Base-by-base conservation (phyloP, 2,888 invertebrate genomes). In the Timema cristinae region DNA sequence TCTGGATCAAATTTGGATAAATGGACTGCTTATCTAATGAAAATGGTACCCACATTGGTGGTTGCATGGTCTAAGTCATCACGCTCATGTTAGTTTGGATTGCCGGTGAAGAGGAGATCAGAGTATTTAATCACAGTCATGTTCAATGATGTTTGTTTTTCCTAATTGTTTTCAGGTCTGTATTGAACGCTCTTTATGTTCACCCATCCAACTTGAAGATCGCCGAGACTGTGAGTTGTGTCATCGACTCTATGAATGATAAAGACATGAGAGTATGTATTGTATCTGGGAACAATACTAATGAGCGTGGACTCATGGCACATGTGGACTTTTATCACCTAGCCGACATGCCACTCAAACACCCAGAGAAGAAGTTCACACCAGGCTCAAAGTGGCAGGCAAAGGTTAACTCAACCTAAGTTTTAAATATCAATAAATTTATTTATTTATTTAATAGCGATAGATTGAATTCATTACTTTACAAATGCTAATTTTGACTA, bases 291-390 rank as follows among this genome's bases (percentile, higher is more conserved):
- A 79, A 79, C 70, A 79, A 89, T 0, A 90, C 89, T 5, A 83
- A 72, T 16, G 73, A 75, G 56, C 72, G 75, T 47, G 50, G 85
- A 72, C 75, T 89, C 50, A 76, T 78, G 84, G 89, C 87, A 13
- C 85, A 85, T 74, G 86, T 90, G 50, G 86, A 88, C 1, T 84
- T 86, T 72, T 77, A 86, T 0, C 89, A 88, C 76, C 78, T 90
- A 72, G 82, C 85, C 0, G 87, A 88, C 77, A 80, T 84, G 0
- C 84, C 84, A 0, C 79, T 85, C 11, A 76, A 82, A 0, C 80
- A 79, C 72, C 79, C 81, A 0, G 85, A 85, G 69, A 86, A 84
- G 73, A 87, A 86, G 75, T 87, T 85, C 74, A 85, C 85, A 78
- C 82, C 84, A 0, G 89, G 88, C 0, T 85, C 87, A 68, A 80